Evolutionary conservation across 2,113 vertebrate genomes (phyloP).

Genomic region (Muscicapa adusta): DNA sequence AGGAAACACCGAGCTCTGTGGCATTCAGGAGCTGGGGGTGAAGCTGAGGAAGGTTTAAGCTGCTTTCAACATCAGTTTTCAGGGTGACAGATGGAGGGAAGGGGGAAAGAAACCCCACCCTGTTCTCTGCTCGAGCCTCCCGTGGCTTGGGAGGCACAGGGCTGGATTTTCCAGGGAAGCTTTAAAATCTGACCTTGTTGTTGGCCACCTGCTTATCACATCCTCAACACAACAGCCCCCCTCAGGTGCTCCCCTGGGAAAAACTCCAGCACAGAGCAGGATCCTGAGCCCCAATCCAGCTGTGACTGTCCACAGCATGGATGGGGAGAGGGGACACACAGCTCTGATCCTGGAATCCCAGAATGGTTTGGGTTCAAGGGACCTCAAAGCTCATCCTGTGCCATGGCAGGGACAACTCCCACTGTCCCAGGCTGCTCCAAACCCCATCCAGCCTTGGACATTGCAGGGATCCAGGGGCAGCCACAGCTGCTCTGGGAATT

Average conservation of each 20-base stretch:
- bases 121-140: rapidly evolving
- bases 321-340: rapidly evolving
- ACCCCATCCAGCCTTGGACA: rapidly evolving
- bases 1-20: rapidly evolving
- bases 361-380: not conserved
- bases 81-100: constrained; percentile 13
- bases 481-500: not conserved
- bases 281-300: not conserved
- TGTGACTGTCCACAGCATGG: rapidly evolving
- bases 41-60: not conserved
- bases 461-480: not conserved
- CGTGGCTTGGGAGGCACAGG: not conserved
- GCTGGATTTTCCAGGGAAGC: not conserved
- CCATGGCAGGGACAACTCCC: not conserved
- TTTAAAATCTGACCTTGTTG: not conserved
- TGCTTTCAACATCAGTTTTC: not conserved
- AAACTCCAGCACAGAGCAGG: not conserved
- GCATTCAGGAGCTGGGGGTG: rapidly evolving
- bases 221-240: no score
- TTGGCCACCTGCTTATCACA: not conserved
- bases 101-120: not conserved
- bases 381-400: not conserved
- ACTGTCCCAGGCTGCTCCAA: not conserved
- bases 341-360: not conserved
- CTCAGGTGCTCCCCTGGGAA: not conserved